Evolutionary conservation across 2,797 vertebrate species (phyloP).

Genomic region (Oceanodroma leucorhoa): DNA sequence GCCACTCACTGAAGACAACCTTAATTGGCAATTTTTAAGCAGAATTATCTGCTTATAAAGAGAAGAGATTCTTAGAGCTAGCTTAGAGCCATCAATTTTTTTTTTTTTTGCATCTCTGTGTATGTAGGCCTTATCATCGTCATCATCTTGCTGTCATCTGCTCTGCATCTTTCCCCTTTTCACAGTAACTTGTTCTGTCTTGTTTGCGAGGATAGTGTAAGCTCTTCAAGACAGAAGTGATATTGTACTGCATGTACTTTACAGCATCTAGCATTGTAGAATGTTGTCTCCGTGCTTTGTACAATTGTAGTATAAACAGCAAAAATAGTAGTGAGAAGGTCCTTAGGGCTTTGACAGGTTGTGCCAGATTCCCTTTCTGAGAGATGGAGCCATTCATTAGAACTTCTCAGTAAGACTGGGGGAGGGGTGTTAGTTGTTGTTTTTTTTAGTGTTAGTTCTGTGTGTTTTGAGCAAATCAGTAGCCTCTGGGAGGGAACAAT

Average conservation of each 20-base stretch:
- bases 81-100: background rate
- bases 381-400: background rate
- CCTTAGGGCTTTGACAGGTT: conserved; percentile 30
- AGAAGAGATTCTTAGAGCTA: background rate
- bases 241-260: conserved; percentile 22
- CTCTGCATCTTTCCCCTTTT: conserved; percentile 19
- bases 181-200: conserved; percentile 32
- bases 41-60: conserved; percentile 28
- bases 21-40: conserved; percentile 38
- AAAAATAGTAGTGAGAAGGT: conserved; percentile 13
- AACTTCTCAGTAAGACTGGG: background rate
- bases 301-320: background rate
- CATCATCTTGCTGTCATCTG: conserved; percentile 38
- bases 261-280: conserved; percentile 14
- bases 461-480: background rate
- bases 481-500: background rate
- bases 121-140: background rate
- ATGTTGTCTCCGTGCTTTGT: background rate
- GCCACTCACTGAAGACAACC: background rate
- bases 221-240: conserved; percentile 10
- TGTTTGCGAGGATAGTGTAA: conserved; percentile 9
- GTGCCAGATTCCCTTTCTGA: background rate
- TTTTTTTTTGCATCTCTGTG: background rate
- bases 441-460: background rate
- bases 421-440: background rate